Evolutionary conservation across 1,140 invertebrate genomes (phyloP).

Genomic region (Drosophila carrolli): DNA sequence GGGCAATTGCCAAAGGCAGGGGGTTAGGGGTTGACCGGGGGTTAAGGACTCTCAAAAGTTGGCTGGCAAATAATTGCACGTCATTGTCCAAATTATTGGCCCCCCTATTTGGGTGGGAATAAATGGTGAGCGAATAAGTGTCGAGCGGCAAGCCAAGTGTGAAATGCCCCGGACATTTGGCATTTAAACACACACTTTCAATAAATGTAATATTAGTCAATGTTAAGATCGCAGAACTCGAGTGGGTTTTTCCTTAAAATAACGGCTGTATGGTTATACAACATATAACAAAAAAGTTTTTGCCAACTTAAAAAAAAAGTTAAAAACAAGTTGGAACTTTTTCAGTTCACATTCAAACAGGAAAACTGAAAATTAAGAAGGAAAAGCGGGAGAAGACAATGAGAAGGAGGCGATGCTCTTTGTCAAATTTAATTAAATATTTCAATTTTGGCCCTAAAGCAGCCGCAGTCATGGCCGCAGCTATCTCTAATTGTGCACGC

Average conservation of each 20-base stretch:
- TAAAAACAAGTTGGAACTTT: background rate
- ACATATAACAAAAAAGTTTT: too few species aligned
- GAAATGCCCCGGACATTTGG: background rate
- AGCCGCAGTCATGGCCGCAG: constrained; percentile 28
- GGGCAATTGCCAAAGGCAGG: constrained; percentile 16
- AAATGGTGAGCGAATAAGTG: background rate
- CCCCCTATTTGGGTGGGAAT: background rate
- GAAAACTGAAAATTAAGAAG: background rate
- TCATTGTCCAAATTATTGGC: constrained; percentile 78
- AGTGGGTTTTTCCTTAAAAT: too few species aligned
- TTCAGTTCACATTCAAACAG: background rate
- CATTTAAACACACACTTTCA: background rate
- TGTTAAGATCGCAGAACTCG: too few species aligned
- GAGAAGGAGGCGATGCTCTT: constrained; percentile 17
- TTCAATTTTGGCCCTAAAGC: constrained; percentile 48
- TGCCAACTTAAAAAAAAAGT: too few species aligned
- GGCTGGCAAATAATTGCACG: constrained; percentile 72
- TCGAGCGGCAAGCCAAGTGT: background rate
- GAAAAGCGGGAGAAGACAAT: background rate
- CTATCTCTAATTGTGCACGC: constrained; percentile 65
- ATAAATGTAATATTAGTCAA: background rate
- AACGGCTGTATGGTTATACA: too few species aligned
- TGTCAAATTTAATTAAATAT: constrained; percentile 70
- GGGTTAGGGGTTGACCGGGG: constrained; percentile 8
- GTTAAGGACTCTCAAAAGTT: constrained; percentile 47